These are phyloP conservation scores for Saguinus imperator DNA, from an alignment of 2,113 vertebrate genomes.

Conservation along the genomic window DNA sequence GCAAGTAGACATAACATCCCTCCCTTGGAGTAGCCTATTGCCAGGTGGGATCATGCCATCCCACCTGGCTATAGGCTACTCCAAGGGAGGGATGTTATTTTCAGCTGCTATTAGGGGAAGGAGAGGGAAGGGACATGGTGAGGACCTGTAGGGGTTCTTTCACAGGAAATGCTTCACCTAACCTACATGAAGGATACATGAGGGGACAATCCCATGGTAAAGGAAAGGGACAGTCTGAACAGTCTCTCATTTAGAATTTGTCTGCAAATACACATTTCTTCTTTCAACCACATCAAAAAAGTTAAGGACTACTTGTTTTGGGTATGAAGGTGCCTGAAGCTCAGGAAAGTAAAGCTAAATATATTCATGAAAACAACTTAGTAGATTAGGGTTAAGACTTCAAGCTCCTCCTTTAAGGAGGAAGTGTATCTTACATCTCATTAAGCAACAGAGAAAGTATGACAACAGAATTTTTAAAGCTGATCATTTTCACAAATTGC, in stretches of 20 bases:
- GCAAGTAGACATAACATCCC: not conserved
- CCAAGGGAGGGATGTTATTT: not conserved
- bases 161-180: not conserved
- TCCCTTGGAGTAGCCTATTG: too few relatives aligned
- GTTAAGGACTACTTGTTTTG: conserved; percentile 26
- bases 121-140: not conserved
- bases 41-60: not conserved
- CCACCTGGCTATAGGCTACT: not conserved
- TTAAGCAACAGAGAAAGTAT: conserved; percentile 19
- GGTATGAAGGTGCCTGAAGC: not conserved
- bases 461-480: not conserved
- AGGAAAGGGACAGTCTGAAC: not conserved
- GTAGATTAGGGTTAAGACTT: not conserved
- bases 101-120: not conserved
- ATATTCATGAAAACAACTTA: not conserved
- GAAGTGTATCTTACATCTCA: conserved; percentile 13
- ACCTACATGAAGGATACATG: not conserved
- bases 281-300: not conserved
- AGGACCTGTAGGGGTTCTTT: not conserved
- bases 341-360: conserved; percentile 7
- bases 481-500: not conserved
- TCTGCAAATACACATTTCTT: not conserved
- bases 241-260: not conserved
- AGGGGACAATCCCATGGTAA: not conserved
- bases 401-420: not conserved